Evolutionary conservation across 2,797 vertebrate genomes (phyloP).

Genomic region (Salmo trutta): DNA sequence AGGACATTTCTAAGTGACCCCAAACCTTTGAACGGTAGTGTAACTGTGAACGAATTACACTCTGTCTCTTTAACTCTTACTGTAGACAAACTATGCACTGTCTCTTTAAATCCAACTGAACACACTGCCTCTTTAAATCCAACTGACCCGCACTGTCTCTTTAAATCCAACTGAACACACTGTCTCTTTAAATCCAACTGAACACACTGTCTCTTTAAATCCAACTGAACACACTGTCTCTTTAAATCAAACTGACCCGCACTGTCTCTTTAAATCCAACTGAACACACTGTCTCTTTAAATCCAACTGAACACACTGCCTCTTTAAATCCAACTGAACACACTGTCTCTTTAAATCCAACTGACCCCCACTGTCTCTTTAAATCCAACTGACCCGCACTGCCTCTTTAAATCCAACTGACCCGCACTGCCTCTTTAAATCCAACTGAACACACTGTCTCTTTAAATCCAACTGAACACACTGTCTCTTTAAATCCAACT

Average conservation of each 20-base stretch:
- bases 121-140: not conserved
- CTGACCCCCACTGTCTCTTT: not conserved
- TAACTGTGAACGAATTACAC: not conserved
- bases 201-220: not conserved
- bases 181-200: too few relatives aligned
- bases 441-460: not conserved
- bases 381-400: not conserved
- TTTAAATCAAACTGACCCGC: not conserved
- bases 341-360: not conserved
- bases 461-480: not conserved
- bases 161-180: too few relatives aligned
- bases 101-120: not conserved
- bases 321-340: too few relatives aligned
- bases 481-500: not conserved
- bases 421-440: not conserved
- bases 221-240: not conserved
- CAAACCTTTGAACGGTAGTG: too few relatives aligned
- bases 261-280: too few relatives aligned
- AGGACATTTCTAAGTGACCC: too few relatives aligned
- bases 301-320: too few relatives aligned
- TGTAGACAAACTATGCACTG: too few relatives aligned
- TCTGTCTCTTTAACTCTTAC: too few relatives aligned
- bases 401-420: not conserved
- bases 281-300: too few relatives aligned
- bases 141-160: not conserved